Base-by-base conservation (phyloP, 2,888 invertebrate species). In the Ptilodon capucinus region DNA sequence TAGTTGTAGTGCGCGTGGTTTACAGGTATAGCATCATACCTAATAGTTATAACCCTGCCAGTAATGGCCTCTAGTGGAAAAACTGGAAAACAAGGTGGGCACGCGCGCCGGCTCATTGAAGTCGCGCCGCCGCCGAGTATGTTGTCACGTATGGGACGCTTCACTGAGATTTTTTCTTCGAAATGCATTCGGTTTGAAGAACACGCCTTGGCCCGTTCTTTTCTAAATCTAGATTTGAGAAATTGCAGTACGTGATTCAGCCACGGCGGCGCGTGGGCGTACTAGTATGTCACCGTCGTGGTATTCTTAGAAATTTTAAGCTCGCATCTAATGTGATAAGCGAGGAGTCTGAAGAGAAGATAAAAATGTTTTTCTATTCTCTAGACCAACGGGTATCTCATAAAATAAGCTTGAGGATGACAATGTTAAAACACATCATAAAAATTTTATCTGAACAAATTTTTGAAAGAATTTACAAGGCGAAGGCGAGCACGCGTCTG, bases 141-240 rank as follows among this genome's bases (percentile, higher is more conserved):
- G 67, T 60, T 63, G 79, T 80, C 86, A 86, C 85, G 85, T 86
- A 81, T 68, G 60, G 68, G 60, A 64, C 68, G 54, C 68, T 74
- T 60, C 60, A 51, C 63, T 57, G 63, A 74, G 71, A 67, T 60
- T 69, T 76, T 62, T 85, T 84, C 84, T 75, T 66, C 73, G 85
- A 84, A 86, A 72, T 79, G 80, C 79, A 79, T 76, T 66, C 68
- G 64, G 71, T 81, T 81, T 78, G 68, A 70, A 76, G 81, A 83
- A 81, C 69, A 66, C 71, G 68, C 57, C 67, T 65, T 54, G 66
- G 70, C 63, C 67, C 72, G 71, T 78, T 78, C 73, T 66, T 71
- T 72, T 70, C 74, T 74, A 78, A 79, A 86, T 86, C 86, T 86
- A 83, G 80, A 83, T 80, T 79, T 79, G 71, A n/a, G 75, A 76